These are phyloP conservation scores for Austrofundulus limnaeus DNA, from an alignment of 2,113 vertebrate genomes.

Conservation along the genomic window DNA sequence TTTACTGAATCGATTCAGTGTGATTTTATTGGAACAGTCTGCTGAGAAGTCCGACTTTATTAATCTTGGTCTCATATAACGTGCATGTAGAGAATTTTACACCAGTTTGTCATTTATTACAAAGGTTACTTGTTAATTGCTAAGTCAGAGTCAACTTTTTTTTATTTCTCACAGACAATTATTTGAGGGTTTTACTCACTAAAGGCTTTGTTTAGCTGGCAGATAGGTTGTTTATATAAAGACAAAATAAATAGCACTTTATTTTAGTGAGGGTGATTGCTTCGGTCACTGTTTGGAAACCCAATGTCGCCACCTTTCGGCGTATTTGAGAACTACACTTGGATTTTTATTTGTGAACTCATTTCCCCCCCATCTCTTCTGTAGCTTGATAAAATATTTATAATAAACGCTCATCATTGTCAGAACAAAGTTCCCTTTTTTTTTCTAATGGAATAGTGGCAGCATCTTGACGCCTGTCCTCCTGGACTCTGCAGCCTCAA, in stretches of 20 bases:
- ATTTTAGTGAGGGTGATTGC: background rate
- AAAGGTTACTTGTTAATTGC: conserved; percentile 21
- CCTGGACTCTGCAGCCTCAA: conserved; percentile 26
- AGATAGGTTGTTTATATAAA: background rate
- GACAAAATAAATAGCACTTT: conserved; percentile 3
- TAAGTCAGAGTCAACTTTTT: background rate
- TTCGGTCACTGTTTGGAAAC: conserved; percentile 75
- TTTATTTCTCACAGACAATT: background rate
- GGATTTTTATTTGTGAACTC: background rate
- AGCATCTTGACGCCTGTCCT: conserved; percentile 35
- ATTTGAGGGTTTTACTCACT: no score
- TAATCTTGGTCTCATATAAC: background rate
- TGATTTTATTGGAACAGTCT: background rate
- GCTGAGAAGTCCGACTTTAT: background rate
- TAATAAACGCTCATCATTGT: conserved; percentile 4
- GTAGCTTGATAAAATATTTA: conserved; percentile 3
- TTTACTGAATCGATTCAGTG: background rate
- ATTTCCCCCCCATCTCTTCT: conserved; percentile 2
- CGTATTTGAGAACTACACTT: conserved; percentile 41
- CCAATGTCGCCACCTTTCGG: conserved; percentile 96
- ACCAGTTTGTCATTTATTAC: conserved; percentile 19
- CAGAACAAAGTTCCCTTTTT: conserved; percentile 1
- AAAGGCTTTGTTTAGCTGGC: background rate
- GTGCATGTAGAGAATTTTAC: background rate
- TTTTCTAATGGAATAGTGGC: background rate